Evolutionary conservation across 2,797 vertebrate species (phyloP), one percentile per base, ranked within the genome.

Genomic region (Typhlichthys subterraneus): DNA sequence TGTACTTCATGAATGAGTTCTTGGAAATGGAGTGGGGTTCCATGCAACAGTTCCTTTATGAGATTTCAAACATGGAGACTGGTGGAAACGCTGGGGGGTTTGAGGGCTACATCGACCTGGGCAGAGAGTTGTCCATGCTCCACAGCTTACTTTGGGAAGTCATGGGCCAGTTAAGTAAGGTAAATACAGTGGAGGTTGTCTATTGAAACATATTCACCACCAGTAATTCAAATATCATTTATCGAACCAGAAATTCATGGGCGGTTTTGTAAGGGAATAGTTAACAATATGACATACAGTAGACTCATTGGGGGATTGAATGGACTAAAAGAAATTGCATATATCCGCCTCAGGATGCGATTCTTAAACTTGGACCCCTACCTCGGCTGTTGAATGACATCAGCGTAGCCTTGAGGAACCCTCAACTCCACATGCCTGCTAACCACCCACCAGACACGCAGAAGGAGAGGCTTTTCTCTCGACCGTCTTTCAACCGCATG

Each of bases 1-100:
- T 98, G 94, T 95, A 94, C 47, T 98, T 98, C 89, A 98, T 98
- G 96, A 98, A 98, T 0, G 96, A 98, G 88, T 98, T 98, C 83
- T 89, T 98, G 91, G 96, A 98, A 89, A 94, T 97, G 92, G 96
- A 98, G 88, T 98, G 96, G 95, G 94, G 92, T 58, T 96, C 95
- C 84, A 98, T 98, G 96, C 96, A 98, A 88, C 96, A 98, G 92
- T 98, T 98, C 84, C 93, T 98, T n/a, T 97, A 96, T 0, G 96
- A 98, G 92, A 98, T 98, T 87, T 98, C 96, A 82, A 98, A 98
- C 91, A 88, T 97, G 91, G 96, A 98, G 75, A 88, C 95, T 0
- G 92, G 96, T 19, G 96, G 96, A 81, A 98, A 97, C 59, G 96
- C 94, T 46, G 95, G 93, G 59, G 96, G 95, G 63, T 98, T 98